phyloP scores from a whole-genome alignment of 2,888 invertebrate species.

The Thera obeliscata region DNA sequence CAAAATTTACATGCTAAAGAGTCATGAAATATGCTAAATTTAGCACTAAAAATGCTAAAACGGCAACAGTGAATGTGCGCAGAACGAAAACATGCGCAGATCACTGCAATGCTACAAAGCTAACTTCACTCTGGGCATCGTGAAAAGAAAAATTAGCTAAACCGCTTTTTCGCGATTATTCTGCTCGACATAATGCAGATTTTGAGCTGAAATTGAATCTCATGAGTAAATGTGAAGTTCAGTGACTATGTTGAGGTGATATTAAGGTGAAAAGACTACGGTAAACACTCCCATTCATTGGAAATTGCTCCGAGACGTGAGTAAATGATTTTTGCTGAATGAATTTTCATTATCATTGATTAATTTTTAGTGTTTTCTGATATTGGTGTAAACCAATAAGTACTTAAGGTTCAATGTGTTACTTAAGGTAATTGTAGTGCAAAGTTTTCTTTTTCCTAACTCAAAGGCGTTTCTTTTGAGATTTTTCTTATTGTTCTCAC shows the following conservation, averaged over 20 bases:
- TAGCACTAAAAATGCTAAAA: too few relatives aligned
- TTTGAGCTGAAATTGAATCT: conserved; percentile 43
- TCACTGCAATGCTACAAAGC: conserved; percentile 81
- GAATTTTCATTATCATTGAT: conserved; percentile 39
- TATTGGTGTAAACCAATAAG: not conserved
- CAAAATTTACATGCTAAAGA: too few relatives aligned
- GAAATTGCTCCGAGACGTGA: conserved; percentile 27
- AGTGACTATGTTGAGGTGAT: conserved; percentile 62
- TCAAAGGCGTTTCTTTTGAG: not conserved
- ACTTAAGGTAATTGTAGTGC: not conserved
- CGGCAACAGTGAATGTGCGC: conserved; percentile 78
- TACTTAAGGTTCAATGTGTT: not conserved
- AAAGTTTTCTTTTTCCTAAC: not conserved
- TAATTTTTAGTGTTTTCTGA: conserved; percentile 20
- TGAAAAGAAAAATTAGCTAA: conserved; percentile 53
- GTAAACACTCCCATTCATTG: conserved; percentile 6
- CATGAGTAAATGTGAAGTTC: conserved; percentile 43
- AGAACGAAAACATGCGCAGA: conserved; percentile 77
- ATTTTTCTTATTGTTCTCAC: too few relatives aligned
- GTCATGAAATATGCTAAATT: too few relatives aligned
- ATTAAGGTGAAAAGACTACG: not conserved
- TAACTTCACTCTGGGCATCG: conserved; percentile 70
- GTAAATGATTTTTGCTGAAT: conserved; percentile 33
- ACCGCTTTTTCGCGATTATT: conserved; percentile 53
- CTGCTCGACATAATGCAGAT: conserved; percentile 56